Evolutionary conservation across 2,888 invertebrate species (phyloP).

Genomic region (Thecocarcelia acutangulata): DNA sequence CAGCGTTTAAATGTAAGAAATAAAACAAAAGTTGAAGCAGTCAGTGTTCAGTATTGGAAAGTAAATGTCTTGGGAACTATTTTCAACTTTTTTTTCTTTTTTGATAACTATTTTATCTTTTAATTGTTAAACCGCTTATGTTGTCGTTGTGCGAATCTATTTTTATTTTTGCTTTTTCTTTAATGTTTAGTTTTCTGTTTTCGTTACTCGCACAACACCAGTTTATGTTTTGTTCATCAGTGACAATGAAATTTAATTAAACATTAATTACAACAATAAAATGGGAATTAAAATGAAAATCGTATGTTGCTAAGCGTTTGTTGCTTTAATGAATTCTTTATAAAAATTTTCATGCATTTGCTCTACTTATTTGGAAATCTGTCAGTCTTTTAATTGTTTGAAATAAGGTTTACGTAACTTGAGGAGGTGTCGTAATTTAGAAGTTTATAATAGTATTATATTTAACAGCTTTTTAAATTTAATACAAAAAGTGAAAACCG

Average conservation of each 20-base stretch:
- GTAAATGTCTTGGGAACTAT: slow-evolving; percentile 41
- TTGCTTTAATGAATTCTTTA: slow-evolving; percentile 11
- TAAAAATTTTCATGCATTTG: not conserved
- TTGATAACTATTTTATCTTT: slow-evolving; percentile 33
- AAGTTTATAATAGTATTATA: too few relatives aligned
- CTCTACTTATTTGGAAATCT: slow-evolving; percentile 40
- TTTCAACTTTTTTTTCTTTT: slow-evolving; percentile 6
- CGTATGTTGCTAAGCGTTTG: not conserved
- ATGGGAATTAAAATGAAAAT: not conserved
- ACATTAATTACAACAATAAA: slow-evolving; percentile 53
- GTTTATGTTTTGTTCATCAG: slow-evolving; percentile 2
- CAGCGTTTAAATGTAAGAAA: slow-evolving; percentile 18
- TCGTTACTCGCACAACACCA: slow-evolving; percentile 14
- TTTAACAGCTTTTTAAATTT: too few relatives aligned
- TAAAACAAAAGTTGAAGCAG: slow-evolving; percentile 25
- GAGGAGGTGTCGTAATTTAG: too few relatives aligned
- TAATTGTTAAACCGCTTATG: slow-evolving; percentile 41
- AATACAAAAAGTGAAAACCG: too few relatives aligned
- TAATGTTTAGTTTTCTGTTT: not conserved
- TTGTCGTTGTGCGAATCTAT: not conserved
- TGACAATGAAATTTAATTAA: slow-evolving; percentile 67
- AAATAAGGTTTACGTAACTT: not conserved
- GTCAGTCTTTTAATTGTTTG: slow-evolving; percentile 24
- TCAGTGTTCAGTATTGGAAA: slow-evolving; percentile 24
- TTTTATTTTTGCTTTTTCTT: not conserved